Evolutionary conservation across 2,797 vertebrate genomes (phyloP).

Genomic region (Rhinogobio ventralis): DNA sequence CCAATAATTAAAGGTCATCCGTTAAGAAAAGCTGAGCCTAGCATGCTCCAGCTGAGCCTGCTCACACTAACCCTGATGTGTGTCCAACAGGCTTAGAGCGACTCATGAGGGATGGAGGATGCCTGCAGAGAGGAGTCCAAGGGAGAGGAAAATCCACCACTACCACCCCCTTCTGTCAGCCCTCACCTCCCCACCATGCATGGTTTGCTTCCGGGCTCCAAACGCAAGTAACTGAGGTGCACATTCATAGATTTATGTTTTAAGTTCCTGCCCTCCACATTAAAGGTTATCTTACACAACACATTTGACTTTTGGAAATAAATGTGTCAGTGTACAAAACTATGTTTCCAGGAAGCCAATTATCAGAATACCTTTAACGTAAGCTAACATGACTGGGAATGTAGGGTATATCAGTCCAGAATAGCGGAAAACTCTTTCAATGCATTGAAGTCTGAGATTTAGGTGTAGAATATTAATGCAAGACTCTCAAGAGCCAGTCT

Average conservation of each 20-base stretch:
- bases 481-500: conserved; percentile 36
- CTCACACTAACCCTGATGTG: conserved; percentile 72
- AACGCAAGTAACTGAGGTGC: conserved; percentile 64
- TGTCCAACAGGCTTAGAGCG: conserved; percentile 84
- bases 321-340: not conserved
- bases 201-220: conserved; percentile 64
- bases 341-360: no score
- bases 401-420: not conserved
- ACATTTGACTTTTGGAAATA: not conserved
- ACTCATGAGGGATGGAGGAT: conserved; percentile 72
- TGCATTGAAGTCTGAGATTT: conserved; percentile 38
- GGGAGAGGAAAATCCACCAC: conserved; percentile 73
- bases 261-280: conserved; percentile 71
- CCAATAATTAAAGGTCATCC: conserved; percentile 82
- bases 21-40: conserved; percentile 73
- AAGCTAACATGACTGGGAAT: not conserved
- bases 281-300: conserved; percentile 29
- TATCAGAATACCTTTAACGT: not conserved
- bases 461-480: conserved; percentile 52
- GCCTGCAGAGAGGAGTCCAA: conserved; percentile 74
- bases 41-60: conserved; percentile 68
- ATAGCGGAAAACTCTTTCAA: conserved; percentile 13
- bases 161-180: conserved; percentile 36
- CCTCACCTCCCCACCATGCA: conserved; percentile 53
- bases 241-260: conserved; percentile 74